A percentile compares a stretch with the other conserved stretches of the same genome.
These are phyloP conservation scores for Procavia capensis DNA, from an alignment of 2,113 vertebrate genomes.

Conservation along the genomic window DNA sequence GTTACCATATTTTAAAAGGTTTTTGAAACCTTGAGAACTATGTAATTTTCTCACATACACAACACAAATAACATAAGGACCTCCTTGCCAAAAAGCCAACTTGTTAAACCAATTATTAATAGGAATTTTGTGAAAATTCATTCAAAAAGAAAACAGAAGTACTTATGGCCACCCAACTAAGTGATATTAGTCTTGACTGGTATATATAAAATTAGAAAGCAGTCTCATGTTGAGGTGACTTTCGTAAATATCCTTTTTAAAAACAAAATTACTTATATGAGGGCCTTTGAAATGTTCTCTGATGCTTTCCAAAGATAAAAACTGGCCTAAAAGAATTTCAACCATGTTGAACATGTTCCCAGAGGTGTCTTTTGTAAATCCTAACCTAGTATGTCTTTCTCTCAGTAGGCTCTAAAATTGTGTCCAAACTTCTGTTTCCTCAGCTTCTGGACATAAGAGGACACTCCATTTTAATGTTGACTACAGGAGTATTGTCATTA, in stretches of 20 bases:
- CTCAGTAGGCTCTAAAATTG: background rate
- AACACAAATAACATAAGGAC: background rate
- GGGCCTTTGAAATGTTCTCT: background rate
- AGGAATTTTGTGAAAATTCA: background rate
- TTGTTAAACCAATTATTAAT: background rate
- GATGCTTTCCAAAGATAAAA: background rate
- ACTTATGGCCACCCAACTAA: background rate
- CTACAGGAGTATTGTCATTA: background rate
- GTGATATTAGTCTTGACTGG: background rate
- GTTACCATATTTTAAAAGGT: slow-evolving; percentile 16
- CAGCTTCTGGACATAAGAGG: background rate
- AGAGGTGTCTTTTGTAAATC: background rate
- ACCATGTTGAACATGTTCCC: background rate
- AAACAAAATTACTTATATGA: background rate
- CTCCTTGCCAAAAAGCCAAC: too few species aligned
- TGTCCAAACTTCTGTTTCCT: background rate
- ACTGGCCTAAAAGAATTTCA: background rate
- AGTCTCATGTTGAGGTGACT: background rate
- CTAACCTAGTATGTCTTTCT: background rate
- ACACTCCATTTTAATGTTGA: background rate
- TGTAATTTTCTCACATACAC: background rate
- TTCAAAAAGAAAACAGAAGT: slow-evolving; percentile 2
- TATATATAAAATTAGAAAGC: background rate
- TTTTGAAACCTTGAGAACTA: background rate
- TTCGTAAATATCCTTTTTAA: background rate